phyloP scores from a whole-genome alignment of 2,888 invertebrate species.

The Sinopyrophorus schimmeli region DNA sequence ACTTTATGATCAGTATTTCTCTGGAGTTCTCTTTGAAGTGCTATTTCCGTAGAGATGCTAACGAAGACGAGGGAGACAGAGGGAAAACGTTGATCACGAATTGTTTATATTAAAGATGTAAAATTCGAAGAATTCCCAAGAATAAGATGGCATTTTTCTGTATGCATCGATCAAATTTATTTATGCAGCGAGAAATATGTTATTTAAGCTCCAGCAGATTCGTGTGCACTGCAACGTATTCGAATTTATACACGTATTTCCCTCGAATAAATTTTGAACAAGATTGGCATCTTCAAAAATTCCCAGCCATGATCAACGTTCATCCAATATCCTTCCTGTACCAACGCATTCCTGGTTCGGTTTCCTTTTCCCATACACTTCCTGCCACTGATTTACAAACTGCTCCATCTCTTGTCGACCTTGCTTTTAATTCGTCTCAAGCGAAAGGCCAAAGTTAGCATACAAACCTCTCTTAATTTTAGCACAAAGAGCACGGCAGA shows the following conservation, averaged over 20 bases:
- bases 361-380: slow-evolving; percentile 19
- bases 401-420: not conserved
- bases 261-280: slow-evolving; percentile 28
- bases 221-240: slow-evolving; percentile 28
- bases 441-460: too few species aligned
- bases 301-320: slow-evolving; percentile 30
- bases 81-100: too few species aligned
- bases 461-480: too few species aligned
- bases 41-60: too few species aligned
- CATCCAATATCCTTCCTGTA: slow-evolving; percentile 31
- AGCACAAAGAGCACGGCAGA: too few species aligned
- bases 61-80: too few species aligned
- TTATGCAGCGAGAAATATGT: slow-evolving; percentile 31
- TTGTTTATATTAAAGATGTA: slow-evolving; percentile 12
- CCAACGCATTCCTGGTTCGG: slow-evolving; percentile 19
- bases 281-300: slow-evolving; percentile 30
- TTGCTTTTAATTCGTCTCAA: too few species aligned
- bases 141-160: slow-evolving; percentile 13
- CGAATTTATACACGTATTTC: slow-evolving; percentile 31
- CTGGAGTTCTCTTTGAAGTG: too few species aligned
- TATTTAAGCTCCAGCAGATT: slow-evolving; percentile 29
- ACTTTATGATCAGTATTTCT: too few species aligned
- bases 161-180: slow-evolving; percentile 25
- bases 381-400: slow-evolving; percentile 20
- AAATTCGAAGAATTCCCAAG: slow-evolving; percentile 22